Evolutionary conservation across 2,113 vertebrate genomes (phyloP), one percentile per base, ranked within the genome.

Genomic region (Columba livia): DNA sequence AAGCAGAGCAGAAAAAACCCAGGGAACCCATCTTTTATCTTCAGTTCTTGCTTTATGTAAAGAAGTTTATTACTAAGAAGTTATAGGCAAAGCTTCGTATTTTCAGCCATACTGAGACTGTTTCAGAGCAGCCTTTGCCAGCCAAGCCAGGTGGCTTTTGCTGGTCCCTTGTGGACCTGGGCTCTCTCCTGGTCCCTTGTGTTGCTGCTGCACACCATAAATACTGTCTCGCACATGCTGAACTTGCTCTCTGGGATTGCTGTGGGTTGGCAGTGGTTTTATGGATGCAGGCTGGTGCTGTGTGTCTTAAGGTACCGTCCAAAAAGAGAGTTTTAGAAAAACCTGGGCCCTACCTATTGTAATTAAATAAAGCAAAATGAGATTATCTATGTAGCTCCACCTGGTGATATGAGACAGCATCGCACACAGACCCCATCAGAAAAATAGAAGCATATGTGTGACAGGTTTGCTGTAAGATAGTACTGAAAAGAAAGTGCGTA

Each of bases 301-400:
- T 28, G 0, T 15, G 42, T 58, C 38, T 28, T 6, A 5, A 34
- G 28, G 25, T 12, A 3, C 44, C 16, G 0, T 8, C 9, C 44
- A 44, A 29, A 51, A 72, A 4, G 20, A 6, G 48, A 57, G 26
- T 66, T 91, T 66, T 19, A 9, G 34, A 26, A 14, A 56, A 77
- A 9, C 0, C 6, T 7, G n/a, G 4, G 7, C 21, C 19, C 5
- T 1, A 1, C 8, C 2, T 1, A 2, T 10, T 12, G 32, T 18
- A 1, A 11, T 32, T 10, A 13, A 53, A 36, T 16, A 25, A 57
- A 29, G 16, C 15, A 14, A 28, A n/a, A 15, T 60, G 23, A 53
- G 34, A 9, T 16, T 47, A 9, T 75, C 24, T 34, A 28, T 4
- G 1, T 47, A 19, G 87, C 95, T 51, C 92, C 90, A 9, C 48